Conservation (phyloP, 2,888 invertebrate genomes). For the Oxycera nigricornis region DNA sequence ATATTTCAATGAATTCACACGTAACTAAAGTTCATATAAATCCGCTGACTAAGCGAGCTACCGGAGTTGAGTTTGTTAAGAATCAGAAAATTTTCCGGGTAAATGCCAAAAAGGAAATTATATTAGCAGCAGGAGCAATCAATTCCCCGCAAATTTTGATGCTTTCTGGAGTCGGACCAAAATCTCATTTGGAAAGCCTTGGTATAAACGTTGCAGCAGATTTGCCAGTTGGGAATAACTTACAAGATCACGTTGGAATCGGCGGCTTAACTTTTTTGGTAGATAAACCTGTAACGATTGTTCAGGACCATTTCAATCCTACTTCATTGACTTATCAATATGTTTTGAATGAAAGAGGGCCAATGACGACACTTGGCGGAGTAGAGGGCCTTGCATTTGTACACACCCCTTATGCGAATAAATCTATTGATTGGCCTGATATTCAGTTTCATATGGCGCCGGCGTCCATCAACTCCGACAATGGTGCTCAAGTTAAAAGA, state of each 20-base stretch:
- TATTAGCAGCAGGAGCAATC: constrained; percentile 88
- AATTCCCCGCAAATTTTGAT: constrained; percentile 91
- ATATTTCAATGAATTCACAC: constrained; percentile 80
- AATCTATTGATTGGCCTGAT: constrained; percentile 81
- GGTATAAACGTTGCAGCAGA: constrained; percentile 79
- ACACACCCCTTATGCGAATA: constrained; percentile 83
- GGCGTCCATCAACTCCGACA: constrained; percentile 83
- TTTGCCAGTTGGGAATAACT: constrained; percentile 79
- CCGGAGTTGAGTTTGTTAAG: constrained; percentile 80
- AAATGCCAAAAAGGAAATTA: constrained; percentile 81
- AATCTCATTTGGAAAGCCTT: constrained; percentile 71
- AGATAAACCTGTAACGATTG: constrained; percentile 83
- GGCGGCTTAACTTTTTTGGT: constrained; percentile 72
- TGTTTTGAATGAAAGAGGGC: constrained; percentile 78
- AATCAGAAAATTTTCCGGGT: constrained; percentile 75
- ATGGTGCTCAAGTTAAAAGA: constrained; percentile 75
- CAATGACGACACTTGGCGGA: constrained; percentile 87
- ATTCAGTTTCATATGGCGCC: constrained; percentile 94
- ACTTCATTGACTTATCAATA: constrained; percentile 82
- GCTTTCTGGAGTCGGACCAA: constrained; percentile 86
- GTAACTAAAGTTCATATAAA: constrained; percentile 79
- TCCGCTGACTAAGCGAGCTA: constrained; percentile 75
- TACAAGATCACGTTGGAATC: constrained; percentile 89
- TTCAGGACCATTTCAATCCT: constrained; percentile 79
- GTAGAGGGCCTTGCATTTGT: constrained; percentile 89